A percentile compares a stretch with the other conserved stretches of the same genome.
Conservation (phyloP, 2,797 vertebrate species). For the Coilia nasus region DNA sequence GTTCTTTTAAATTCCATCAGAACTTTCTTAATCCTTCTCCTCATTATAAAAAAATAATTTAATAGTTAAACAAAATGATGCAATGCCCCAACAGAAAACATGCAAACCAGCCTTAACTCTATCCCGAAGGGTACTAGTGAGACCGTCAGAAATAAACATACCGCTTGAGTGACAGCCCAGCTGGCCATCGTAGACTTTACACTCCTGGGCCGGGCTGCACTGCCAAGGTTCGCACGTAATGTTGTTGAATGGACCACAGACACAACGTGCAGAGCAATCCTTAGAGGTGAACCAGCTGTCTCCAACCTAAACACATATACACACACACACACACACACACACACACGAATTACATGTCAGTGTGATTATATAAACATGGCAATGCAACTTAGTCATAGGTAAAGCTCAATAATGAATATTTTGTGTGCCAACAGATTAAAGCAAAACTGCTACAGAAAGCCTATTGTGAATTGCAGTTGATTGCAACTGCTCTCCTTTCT, state of each 20-base stretch:
- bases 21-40: background rate
- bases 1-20: background rate
- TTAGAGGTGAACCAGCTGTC: slow-evolving; percentile 81
- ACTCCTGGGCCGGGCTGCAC: slow-evolving; percentile 83
- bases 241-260: slow-evolving; percentile 67
- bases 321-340: slow-evolving; percentile 32
- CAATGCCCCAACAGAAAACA: background rate
- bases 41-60: background rate
- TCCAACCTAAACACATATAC: slow-evolving; percentile 67
- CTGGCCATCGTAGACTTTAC: slow-evolving; percentile 79
- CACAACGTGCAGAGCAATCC: slow-evolving; percentile 81
- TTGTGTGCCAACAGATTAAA: too few relatives aligned
- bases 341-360: slow-evolving; percentile 2
- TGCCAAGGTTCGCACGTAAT: slow-evolving; percentile 79
- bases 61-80: background rate
- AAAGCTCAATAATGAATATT: background rate
- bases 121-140: background rate
- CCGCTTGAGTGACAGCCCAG: slow-evolving; percentile 83
- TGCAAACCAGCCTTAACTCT: too few relatives aligned
- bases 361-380: background rate
- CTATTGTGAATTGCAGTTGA: background rate
- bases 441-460: too few relatives aligned
- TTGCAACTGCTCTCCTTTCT: background rate
- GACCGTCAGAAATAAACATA: slow-evolving; percentile 46
- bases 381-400: too few relatives aligned